phyloP scores from a whole-genome alignment of 2,888 invertebrate species.

The Andrena marginata region DNA sequence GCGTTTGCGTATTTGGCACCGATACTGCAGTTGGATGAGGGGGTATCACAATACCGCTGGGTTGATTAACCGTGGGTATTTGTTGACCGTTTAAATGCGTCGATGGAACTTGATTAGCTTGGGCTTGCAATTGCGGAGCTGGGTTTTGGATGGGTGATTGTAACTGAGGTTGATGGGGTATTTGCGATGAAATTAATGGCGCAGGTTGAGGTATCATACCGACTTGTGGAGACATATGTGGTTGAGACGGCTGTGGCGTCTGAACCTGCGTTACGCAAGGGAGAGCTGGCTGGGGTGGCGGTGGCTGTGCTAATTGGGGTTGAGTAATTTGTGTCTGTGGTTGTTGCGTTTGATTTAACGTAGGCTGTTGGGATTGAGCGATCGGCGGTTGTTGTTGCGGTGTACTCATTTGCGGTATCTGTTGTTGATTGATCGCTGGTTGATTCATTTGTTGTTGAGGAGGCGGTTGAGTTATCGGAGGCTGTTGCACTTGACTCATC shows the following conservation, averaged over 20 bases:
- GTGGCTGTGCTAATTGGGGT: conserved; percentile 53
- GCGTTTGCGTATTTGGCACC: conserved; percentile 71
- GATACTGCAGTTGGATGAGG: conserved; percentile 73
- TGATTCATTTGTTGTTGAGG: conserved; percentile 62
- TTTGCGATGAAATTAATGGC: conserved; percentile 75
- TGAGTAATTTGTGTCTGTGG: conserved; percentile 67
- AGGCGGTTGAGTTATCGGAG: conserved; percentile 61
- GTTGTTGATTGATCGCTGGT: conserved; percentile 50
- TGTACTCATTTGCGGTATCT: conserved; percentile 62
- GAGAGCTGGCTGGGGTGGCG: conserved; percentile 45
- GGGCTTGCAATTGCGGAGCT: conserved; percentile 68
- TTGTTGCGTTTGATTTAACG: conserved; percentile 49
- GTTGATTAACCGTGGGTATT: conserved; percentile 75
- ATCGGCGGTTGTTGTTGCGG: conserved; percentile 77
- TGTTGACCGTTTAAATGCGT: conserved; percentile 73
- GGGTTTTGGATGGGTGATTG: conserved; percentile 70
- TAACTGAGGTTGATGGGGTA: conserved; percentile 76
- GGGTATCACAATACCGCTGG: conserved; percentile 70
- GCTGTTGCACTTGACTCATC: conserved; percentile 66
- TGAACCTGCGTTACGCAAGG: conserved; percentile 63
- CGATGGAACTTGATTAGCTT: conserved; percentile 67
- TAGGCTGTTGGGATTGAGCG: conserved; percentile 70
- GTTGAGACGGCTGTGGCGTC: conserved; percentile 58
- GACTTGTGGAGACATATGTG: conserved; percentile 61
- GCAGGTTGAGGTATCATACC: conserved; percentile 61